Percentiles rank a stretch among this genome's conserved stretches.
Evolutionary conservation across 2,797 vertebrate species (phyloP).

Genomic region (Lithobates pipiens): DNA sequence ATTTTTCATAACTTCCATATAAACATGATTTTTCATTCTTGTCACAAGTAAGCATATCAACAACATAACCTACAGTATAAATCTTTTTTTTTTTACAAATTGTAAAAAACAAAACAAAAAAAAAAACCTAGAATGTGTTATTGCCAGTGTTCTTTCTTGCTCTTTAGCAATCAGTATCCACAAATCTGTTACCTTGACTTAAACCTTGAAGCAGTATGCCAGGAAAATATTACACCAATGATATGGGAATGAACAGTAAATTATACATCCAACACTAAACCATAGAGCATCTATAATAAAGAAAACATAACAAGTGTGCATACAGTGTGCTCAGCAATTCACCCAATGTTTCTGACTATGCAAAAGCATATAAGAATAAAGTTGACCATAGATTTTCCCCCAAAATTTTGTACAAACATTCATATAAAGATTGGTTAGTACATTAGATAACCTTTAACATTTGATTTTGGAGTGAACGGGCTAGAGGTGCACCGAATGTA

Average conservation of each 20-base stretch:
- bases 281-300: not conserved
- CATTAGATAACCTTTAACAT: too few species aligned
- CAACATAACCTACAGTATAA: not conserved
- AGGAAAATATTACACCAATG: not conserved
- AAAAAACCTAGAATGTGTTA: too few species aligned
- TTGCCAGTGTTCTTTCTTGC: too few species aligned
- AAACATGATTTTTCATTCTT: not conserved
- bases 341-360: not conserved
- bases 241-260: not conserved
- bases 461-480: too few species aligned
- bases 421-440: too few species aligned
- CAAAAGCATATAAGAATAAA: too few species aligned
- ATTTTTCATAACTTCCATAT: not conserved
- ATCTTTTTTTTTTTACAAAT: too few species aligned
- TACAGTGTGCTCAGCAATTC: not conserved
- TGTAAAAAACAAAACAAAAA: too few species aligned
- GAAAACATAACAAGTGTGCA: not conserved
- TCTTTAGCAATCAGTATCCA: too few species aligned
- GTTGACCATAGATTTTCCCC: too few species aligned
- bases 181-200: not conserved
- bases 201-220: not conserved
- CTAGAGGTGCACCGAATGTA: too few species aligned
- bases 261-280: conserved; percentile 18
- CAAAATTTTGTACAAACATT: too few species aligned
- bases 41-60: not conserved